A percentile compares a stretch with the other conserved stretches of the same genome.
Evolutionary conservation across 2,113 vertebrate species (phyloP).

Genomic region (Australoheros scitulus): DNA sequence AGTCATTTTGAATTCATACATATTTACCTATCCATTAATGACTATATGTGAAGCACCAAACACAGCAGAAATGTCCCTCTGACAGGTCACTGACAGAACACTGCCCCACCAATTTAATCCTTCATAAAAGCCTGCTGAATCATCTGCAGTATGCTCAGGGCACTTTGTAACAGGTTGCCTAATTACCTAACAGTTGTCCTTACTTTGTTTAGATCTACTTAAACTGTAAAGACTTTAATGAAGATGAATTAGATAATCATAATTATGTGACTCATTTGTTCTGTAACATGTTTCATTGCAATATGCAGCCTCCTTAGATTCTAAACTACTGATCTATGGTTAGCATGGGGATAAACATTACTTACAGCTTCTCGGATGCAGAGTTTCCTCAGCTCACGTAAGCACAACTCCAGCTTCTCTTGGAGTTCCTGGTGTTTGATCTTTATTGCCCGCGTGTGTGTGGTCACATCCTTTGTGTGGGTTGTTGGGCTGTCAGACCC

Average conservation of each 20-base stretch:
- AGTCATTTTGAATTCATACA: not conserved
- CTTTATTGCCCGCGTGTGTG: constrained; percentile 81
- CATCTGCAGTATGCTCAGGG: not conserved
- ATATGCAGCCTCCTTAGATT: not conserved
- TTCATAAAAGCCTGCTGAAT: constrained; percentile 6
- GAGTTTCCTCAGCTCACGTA: constrained; percentile 87
- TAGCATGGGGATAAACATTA: not conserved
- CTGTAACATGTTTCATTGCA: not conserved
- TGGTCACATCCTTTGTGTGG: constrained; percentile 82
- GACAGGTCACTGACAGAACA: not conserved
- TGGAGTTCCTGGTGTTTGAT: constrained; percentile 85
- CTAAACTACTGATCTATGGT: not conserved
- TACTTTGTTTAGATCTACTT: not conserved
- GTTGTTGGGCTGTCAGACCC: constrained; percentile 85
- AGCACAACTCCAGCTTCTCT: constrained; percentile 82
- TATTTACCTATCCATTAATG: not conserved
- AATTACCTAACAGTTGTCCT: not conserved
- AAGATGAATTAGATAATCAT: not conserved
- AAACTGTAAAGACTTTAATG: constrained; percentile 14
- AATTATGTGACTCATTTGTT: constrained; percentile 23
- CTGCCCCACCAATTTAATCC: constrained; percentile 19
- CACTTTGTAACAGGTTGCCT: not conserved
- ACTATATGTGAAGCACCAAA: not conserved
- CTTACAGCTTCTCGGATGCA: constrained; percentile 88
- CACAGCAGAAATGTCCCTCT: not conserved